Conservation (phyloP, 2,888 invertebrate species). For the Trisateles emortualis region DNA sequence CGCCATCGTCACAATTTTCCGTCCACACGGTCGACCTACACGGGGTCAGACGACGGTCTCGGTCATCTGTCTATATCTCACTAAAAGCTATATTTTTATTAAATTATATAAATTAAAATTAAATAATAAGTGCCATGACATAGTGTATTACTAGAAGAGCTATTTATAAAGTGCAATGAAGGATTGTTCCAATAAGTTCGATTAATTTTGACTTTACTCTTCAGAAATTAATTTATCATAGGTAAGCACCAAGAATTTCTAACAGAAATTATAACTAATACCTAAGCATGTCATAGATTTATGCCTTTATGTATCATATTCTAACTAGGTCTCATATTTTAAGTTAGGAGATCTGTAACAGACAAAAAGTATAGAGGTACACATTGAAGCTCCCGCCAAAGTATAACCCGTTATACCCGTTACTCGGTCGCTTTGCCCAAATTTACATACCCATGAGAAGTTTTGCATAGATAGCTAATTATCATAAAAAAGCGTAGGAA, state of each 20-base stretch:
- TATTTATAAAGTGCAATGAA: slow-evolving; percentile 43
- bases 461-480: slow-evolving; percentile 30
- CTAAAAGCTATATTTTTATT: background rate
- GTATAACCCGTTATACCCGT: slow-evolving; percentile 49
- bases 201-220: slow-evolving; percentile 18
- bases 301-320: too few relatives aligned
- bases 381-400: slow-evolving; percentile 27
- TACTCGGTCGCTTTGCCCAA: slow-evolving; percentile 46
- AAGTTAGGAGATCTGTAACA: background rate
- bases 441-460: slow-evolving; percentile 44
- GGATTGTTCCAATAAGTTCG: slow-evolving; percentile 24
- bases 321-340: too few relatives aligned
- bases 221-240: slow-evolving; percentile 17
- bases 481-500: slow-evolving; percentile 11
- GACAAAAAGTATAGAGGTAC: background rate
- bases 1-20: slow-evolving; percentile 61
- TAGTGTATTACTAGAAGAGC: slow-evolving; percentile 15
- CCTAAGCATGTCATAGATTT: too few relatives aligned
- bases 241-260: slow-evolving; percentile 29
- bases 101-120: background rate
- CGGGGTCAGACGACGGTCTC: slow-evolving; percentile 59
- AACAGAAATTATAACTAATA: background rate
- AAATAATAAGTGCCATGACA: slow-evolving; percentile 12
- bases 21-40: slow-evolving; percentile 60
- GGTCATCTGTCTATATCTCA: slow-evolving; percentile 29